Percentiles rank a stretch among this genome's conserved stretches.
These are phyloP conservation scores for Semaprochilodus insignis DNA, from an alignment of 2,797 vertebrate genomes.

Conservation along the genomic window DNA sequence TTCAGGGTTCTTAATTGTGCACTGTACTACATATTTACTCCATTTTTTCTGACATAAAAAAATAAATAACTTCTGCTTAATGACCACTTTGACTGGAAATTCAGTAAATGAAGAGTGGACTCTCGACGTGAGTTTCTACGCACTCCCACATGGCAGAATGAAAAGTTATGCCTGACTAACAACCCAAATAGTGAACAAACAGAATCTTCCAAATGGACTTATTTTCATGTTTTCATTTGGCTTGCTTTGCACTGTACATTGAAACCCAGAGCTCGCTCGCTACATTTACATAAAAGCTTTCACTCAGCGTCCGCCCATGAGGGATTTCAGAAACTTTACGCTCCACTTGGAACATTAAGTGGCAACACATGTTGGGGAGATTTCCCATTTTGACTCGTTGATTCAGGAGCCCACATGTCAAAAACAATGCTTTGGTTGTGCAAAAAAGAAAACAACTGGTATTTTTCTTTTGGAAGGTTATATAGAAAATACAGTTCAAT, in stretches of 20 bases:
- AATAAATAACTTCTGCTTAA: no score
- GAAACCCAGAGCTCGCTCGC: background rate
- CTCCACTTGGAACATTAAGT: constrained; percentile 23
- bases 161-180: background rate
- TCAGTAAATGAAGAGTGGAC: no score
- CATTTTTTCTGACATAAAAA: no score
- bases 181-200: background rate
- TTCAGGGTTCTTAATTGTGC: no score
- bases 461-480: background rate
- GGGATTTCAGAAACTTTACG: background rate
- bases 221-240: background rate
- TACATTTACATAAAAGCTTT: constrained; percentile 2
- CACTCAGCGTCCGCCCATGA: background rate
- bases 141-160: background rate
- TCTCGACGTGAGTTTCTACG: background rate
- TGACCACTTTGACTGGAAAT: no score
- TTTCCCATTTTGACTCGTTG: background rate
- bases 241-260: background rate
- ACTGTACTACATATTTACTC: no score
- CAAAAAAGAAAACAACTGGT: background rate
- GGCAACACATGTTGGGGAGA: constrained; percentile 21
- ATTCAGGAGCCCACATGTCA: background rate
- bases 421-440: constrained; percentile 6
- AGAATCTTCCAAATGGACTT: background rate
- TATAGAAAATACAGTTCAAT: background rate